Evolutionary conservation across 2,888 invertebrate species (phyloP).

Genomic region (Xanthorhoe designata): DNA sequence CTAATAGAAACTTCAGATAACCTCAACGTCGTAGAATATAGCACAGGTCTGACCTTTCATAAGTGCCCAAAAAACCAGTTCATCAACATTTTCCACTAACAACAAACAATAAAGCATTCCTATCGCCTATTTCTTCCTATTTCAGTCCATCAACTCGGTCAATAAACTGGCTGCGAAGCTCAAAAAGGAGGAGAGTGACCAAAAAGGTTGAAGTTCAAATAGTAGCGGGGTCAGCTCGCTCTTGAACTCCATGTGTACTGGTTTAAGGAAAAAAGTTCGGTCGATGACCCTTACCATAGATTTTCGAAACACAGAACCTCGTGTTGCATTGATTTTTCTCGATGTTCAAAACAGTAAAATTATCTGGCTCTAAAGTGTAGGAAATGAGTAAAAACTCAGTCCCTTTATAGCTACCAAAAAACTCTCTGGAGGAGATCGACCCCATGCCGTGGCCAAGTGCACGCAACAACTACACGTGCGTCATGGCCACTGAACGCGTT

Average conservation of each 20-base stretch:
- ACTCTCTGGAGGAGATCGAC: no score
- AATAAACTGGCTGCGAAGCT: conserved; percentile 33
- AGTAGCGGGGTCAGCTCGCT: conserved; percentile 50
- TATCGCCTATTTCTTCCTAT: conserved; percentile 31
- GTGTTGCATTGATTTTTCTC: no score
- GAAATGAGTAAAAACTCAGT: no score
- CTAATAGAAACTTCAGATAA: no score
- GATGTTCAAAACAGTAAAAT: not conserved
- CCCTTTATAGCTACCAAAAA: no score
- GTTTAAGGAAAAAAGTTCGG: conserved; percentile 38
- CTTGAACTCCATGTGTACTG: conserved; percentile 52
- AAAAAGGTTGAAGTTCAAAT: conserved; percentile 38
- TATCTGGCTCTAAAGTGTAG: not conserved
- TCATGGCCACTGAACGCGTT: no score
- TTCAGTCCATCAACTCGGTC: conserved; percentile 38
- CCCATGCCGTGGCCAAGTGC: no score
- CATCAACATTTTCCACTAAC: not conserved
- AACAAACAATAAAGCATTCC: not conserved
- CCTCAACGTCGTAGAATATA: no score
- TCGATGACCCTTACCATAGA: conserved; percentile 25
- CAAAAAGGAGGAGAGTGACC: conserved; percentile 30
- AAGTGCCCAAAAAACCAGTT: conserved; percentile 5
- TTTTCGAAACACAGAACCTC: conserved; percentile 7
- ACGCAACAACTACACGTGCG: no score
- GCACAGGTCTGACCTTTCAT: not conserved